A percentile compares a stretch with the other conserved stretches of the same genome.
Conservation (phyloP, 2,113 vertebrate genomes). For the Thinocorus orbignyianus region DNA sequence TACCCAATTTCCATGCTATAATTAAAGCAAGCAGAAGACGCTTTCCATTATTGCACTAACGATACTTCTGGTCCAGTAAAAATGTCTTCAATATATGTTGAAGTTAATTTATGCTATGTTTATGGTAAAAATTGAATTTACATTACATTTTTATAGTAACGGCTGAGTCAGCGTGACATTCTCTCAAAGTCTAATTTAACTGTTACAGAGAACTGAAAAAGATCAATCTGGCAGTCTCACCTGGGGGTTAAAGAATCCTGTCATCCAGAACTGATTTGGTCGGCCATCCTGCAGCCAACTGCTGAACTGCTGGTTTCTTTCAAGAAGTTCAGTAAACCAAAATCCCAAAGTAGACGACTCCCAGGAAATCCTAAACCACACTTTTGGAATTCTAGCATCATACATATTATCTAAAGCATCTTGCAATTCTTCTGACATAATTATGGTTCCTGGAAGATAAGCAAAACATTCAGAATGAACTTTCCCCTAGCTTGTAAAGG, state of each 20-base stretch:
- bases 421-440: slow-evolving; percentile 85
- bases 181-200: not conserved
- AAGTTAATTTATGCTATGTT: not conserved
- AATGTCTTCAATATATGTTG: not conserved
- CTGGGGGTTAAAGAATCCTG: slow-evolving; percentile 88
- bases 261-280: slow-evolving; percentile 84
- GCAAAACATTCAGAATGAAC: slow-evolving; percentile 26
- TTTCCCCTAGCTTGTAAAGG: slow-evolving; percentile 11
- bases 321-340: slow-evolving; percentile 87
- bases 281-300: slow-evolving; percentile 76
- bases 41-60: not conserved
- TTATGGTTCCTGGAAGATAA: slow-evolving; percentile 78
- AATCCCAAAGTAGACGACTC: slow-evolving; percentile 82
- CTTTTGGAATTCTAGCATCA: slow-evolving; percentile 78
- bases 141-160: not conserved
- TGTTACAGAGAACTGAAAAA: not conserved
- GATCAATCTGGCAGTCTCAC: slow-evolving; percentile 6
- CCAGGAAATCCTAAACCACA: slow-evolving; percentile 85
- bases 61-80: not conserved
- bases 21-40: not conserved
- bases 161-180: not conserved
- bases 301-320: slow-evolving; percentile 84
- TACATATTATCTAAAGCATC: slow-evolving; percentile 85
- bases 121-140: not conserved
- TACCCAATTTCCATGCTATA: not conserved